Base-by-base conservation (phyloP, 2,797 vertebrate species). In the Dendrocincla tyrannina region DNA sequence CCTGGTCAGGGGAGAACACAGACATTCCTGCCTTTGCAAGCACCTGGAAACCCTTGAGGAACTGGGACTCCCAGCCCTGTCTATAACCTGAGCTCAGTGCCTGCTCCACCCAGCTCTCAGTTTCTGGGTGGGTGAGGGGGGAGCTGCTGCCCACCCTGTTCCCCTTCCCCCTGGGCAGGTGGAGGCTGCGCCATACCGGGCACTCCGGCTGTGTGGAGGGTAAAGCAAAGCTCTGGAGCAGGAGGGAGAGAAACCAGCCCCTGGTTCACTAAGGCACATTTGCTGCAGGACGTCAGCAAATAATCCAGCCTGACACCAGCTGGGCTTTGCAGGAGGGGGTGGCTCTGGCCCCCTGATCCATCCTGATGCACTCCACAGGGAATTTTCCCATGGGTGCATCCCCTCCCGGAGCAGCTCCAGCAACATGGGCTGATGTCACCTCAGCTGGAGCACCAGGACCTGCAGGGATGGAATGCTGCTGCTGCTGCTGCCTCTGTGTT, bases 171-270 rank as follows among this genome's bases (percentile, higher is more conserved):
- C 35, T 14, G 5, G 13, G 11, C 14, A 3, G 41, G 14, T 1
- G 30, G 42, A 49, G 17, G 39, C 50, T 81, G 78, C 44, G 7
- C 23, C 39, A 11, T 1, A 52, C 74, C 17, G 5, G 0, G 5
- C 9, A 1, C 16, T 8, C 1, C 11, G 13, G 4, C 10, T 12
- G 20, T 3, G 7, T 5, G 20, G 60, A 69, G 49, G 44, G 49
- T 20, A 47, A 52, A 46, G 35, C 24, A 32, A 81, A 85, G 85
- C 53, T 28, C 2, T 22, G 2, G 70, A 62, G 75, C 8, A 1
- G 52, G 53, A 58, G 11, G 39, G 30, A 15, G 23, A 44, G 67
- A 28, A 17, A 28, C 15, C 50, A 52, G 16, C 32, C 49, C 1
- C 23, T 25, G 78, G 42, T 9, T 72, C 39, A 7, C 7, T 17